Conservation (phyloP, 2,797 vertebrate genomes). For the Chiroxiphia lanceolata region DNA sequence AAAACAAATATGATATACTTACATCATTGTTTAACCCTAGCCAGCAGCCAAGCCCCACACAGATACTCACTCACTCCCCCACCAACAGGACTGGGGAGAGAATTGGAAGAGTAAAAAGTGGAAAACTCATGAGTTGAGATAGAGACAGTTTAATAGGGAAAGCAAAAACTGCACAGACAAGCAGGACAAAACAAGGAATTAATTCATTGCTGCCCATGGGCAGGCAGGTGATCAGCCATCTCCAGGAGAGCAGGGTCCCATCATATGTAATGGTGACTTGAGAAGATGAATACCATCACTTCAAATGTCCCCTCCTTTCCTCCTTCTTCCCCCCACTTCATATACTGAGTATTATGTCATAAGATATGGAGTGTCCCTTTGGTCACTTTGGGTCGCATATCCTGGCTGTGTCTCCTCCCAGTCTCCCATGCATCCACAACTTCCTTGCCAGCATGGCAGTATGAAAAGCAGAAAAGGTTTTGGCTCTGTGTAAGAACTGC, state of each 20-base stretch:
- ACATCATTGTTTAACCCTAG: neutral
- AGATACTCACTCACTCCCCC: accelerated
- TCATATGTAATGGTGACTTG: accelerated
- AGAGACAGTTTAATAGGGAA: neutral
- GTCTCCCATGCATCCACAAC: neutral
- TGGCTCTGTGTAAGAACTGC: neutral
- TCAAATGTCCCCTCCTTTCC: neutral
- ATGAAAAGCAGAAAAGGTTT: neutral
- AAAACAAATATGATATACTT: neutral
- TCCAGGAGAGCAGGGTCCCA: too few species aligned
- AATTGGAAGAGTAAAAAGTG: neutral
- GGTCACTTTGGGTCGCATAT: neutral
- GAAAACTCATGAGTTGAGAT: neutral
- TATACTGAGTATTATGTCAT: neutral
- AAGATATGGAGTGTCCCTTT: neutral
- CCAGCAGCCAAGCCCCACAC: accelerated
- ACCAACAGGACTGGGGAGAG: accelerated
- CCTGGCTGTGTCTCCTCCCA: neutral
- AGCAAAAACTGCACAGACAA: neutral
- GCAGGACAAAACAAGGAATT: neutral
- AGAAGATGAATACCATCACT: neutral
- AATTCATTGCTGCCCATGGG: neutral
- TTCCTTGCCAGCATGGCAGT: neutral
- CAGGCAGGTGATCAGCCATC: neutral
- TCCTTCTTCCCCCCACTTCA: neutral